phyloP scores from a whole-genome alignment of 1,140 invertebrate genomes.

The Camponotus floridanus region DNA sequence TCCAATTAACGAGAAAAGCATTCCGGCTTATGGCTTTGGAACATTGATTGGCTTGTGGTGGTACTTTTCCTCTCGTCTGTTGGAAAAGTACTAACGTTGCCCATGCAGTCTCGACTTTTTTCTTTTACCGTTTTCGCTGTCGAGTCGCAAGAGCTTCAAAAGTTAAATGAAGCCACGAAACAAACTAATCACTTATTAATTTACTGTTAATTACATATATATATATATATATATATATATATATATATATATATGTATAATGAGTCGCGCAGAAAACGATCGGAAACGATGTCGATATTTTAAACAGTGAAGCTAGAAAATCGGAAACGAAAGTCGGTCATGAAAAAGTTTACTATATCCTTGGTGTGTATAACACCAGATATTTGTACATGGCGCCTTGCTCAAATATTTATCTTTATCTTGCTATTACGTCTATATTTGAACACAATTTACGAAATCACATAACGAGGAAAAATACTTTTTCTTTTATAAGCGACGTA shows the following conservation, averaged over 20 bases:
- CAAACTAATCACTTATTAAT: constrained; percentile 69
- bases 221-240: too few species aligned
- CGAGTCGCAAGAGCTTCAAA: constrained; percentile 29
- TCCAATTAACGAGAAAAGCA: constrained; percentile 75
- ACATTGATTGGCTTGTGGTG: constrained; percentile 70
- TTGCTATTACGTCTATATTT: not conserved
- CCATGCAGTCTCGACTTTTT: not conserved
- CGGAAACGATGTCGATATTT: constrained; percentile 8
- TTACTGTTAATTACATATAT: constrained; percentile 53
- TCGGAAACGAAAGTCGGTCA: constrained; percentile 15
- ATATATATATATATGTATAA: constrained; percentile 39
- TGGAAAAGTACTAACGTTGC: constrained; percentile 29
- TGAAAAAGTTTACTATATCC: not conserved
- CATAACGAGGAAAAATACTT: not conserved
- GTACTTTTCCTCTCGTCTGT: constrained; percentile 8
- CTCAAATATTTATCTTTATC: constrained; percentile 39
- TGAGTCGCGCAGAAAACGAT: constrained; percentile 33
- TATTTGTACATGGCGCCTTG: constrained; percentile 1
- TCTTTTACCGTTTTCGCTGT: not conserved
- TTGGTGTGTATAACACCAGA: not conserved
- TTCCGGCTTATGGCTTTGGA: constrained; percentile 69
- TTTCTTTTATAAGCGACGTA: not conserved
- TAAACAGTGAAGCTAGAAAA: not conserved
- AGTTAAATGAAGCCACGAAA: constrained; percentile 61
- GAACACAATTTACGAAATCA: constrained; percentile 35